Conservation (phyloP, 2,888 invertebrate species). For the Sphinx pinastri region DNA sequence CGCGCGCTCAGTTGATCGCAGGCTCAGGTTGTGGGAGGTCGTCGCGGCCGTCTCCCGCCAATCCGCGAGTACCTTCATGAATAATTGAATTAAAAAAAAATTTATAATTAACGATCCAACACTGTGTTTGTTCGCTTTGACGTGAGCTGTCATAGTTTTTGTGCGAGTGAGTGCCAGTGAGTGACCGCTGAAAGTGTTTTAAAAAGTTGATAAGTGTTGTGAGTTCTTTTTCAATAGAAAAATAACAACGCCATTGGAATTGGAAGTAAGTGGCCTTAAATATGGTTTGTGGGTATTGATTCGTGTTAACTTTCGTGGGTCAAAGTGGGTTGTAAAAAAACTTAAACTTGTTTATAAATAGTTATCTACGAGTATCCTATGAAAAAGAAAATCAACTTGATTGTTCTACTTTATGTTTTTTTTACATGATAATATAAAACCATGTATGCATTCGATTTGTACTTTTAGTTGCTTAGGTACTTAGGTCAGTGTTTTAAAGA, state of each 20-base stretch:
- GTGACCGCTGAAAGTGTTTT: neutral
- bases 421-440: too few species aligned
- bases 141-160: neutral
- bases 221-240: neutral
- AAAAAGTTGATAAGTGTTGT: conserved; percentile 12
- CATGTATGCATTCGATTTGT: too few species aligned
- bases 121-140: conserved; percentile 3
- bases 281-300: conserved; percentile 2
- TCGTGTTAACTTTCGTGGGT: conserved; percentile 1
- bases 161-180: conserved; percentile 19
- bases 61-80: conserved; percentile 18
- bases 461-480: too few species aligned
- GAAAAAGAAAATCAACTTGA: neutral
- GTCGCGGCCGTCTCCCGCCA: conserved; percentile 1
- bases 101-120: conserved; percentile 15
- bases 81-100: conserved; percentile 16
- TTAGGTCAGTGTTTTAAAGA: too few species aligned
- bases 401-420: too few species aligned
- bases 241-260: neutral
- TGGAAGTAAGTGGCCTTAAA: conserved; percentile 8
- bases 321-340: neutral
- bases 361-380: neutral
- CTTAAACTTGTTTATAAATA: neutral
- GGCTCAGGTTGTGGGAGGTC: conserved; percentile 1
- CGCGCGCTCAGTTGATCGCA: conserved; percentile 23